phyloP scores from a whole-genome alignment of 2,113 vertebrate genomes.

The Scophthalmus maximus region DNA sequence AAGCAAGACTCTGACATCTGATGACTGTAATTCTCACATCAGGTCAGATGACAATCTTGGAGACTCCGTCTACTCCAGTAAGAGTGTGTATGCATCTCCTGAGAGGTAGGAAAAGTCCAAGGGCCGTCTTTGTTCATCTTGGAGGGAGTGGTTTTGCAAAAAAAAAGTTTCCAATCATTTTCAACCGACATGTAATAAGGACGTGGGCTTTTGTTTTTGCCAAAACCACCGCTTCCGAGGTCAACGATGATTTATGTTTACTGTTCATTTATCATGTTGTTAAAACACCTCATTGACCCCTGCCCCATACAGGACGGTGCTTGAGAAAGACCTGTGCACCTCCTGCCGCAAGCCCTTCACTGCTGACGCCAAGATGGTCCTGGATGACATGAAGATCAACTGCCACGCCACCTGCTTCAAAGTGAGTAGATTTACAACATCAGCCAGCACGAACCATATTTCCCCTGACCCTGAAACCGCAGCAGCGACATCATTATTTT shows the following conservation, averaged over 20 bases:
- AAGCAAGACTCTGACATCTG: background rate
- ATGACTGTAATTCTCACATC: conserved; percentile 30
- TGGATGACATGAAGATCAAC: conserved; percentile 92
- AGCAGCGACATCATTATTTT: no score
- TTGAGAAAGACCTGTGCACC: conserved; percentile 92
- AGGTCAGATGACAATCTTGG: conserved; percentile 52
- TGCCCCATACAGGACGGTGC: conserved; percentile 82
- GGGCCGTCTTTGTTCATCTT: no score
- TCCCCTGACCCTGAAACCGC: no score
- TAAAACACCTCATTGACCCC: background rate
- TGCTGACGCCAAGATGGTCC: conserved; percentile 91
- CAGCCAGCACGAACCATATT: no score
- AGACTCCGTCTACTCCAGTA: conserved; percentile 59
- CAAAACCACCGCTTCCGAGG: background rate
- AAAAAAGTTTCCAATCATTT: no score
- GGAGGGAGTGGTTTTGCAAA: background rate
- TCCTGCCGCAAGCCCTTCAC: conserved; percentile 90
- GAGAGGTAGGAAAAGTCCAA: conserved; percentile 65
- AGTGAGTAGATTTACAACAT: conserved; percentile 85
- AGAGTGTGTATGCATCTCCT: conserved; percentile 59
- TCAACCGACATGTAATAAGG: no score
- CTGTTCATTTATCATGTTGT: background rate
- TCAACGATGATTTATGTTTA: background rate
- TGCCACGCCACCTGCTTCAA: conserved; percentile 96
- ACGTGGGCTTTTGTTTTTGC: no score